Evolutionary conservation across 2,888 invertebrate genomes (phyloP), one percentile per base, ranked within the genome.

Genomic region (Pterobdella sp.): DNA sequence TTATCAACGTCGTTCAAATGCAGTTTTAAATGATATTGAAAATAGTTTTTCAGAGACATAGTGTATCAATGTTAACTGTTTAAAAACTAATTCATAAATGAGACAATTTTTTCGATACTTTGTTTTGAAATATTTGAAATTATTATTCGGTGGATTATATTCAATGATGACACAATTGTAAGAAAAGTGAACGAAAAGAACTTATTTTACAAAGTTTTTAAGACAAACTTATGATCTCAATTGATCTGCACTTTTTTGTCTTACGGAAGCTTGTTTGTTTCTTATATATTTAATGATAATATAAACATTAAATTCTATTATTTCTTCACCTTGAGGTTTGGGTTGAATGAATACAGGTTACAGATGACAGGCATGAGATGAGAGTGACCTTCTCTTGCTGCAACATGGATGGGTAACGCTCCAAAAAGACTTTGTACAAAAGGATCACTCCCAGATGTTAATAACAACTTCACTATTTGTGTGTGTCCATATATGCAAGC

Each of bases 341-440:
- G 72, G 26, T 74, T 72, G 29, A 74, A 34, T 26, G 72, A 31
- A 7, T 70, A 35, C 22, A 22, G 34, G 60, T 7, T 36, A 42
- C 76, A 75, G 72, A 76, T 77, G 26, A 77, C 66, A 31, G 73
- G 36, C 29, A 78, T 75, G 1, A 78, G 71, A 14, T 72, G 72
- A 3, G 74, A 42, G 65, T 78, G 78, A 10, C 78, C 78, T 68
- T 78, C 78, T 31, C 73, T 75, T 32, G 78, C 77, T n/a, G 78
- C 78, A 29, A 78, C 78, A 73, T 78, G 78, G 32, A 78, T 71
- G n/a, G 78, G 76, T 4, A 78, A 73, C 10, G 78, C 77, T 10
- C 78, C 78, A 52, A 73, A 75, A 37, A 73, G 74, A 22, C 76
- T 78, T 65, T 76, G 74, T 74, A 74, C 76, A 69, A 77, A 78